These are phyloP conservation scores for Hyla sarda DNA, from an alignment of 2,113 vertebrate species.

Conservation along the genomic window DNA sequence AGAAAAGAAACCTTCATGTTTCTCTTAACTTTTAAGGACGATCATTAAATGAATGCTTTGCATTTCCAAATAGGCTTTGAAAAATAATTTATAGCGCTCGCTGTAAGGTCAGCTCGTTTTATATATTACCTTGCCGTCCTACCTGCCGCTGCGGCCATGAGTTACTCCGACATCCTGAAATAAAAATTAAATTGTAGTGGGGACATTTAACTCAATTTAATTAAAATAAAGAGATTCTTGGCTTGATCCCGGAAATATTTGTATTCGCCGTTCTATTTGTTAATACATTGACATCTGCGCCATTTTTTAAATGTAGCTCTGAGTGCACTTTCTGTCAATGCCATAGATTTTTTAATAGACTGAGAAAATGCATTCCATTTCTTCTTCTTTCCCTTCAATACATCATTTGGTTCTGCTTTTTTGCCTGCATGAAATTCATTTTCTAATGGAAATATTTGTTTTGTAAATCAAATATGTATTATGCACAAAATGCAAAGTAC, in stretches of 20 bases:
- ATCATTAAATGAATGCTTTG: constrained; percentile 71
- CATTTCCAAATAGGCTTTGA: constrained; percentile 67
- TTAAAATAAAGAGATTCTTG: constrained; percentile 90
- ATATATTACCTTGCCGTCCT: constrained; percentile 74
- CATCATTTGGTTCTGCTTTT: constrained; percentile 99
- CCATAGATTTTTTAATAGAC: constrained; percentile 93
- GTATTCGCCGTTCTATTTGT: constrained; percentile 89
- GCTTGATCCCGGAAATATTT: constrained; percentile 89
- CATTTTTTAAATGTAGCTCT: constrained; percentile 91
- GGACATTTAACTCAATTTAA: constrained; percentile 87
- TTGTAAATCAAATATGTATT: constrained; percentile 99
- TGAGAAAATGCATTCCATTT: constrained; percentile 99
- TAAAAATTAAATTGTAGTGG: constrained; percentile 90
- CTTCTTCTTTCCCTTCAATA: constrained; percentile 99
- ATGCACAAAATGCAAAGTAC: constrained; percentile 99
- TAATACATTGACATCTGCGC: constrained; percentile 89
- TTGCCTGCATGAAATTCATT: constrained; percentile 99
- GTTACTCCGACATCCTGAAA: constrained; percentile 79
- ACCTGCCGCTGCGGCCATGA: constrained; percentile 72
- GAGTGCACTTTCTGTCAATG: constrained; percentile 91
- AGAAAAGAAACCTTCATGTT: constrained; percentile 16
- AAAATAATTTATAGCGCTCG: constrained; percentile 68
- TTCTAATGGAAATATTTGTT: constrained; percentile 99
- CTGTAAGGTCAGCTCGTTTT: constrained; percentile 78
- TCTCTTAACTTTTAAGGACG: constrained; percentile 63